phyloP scores from a whole-genome alignment of 2,797 vertebrate genomes.

The Pempheris klunzingeri region DNA sequence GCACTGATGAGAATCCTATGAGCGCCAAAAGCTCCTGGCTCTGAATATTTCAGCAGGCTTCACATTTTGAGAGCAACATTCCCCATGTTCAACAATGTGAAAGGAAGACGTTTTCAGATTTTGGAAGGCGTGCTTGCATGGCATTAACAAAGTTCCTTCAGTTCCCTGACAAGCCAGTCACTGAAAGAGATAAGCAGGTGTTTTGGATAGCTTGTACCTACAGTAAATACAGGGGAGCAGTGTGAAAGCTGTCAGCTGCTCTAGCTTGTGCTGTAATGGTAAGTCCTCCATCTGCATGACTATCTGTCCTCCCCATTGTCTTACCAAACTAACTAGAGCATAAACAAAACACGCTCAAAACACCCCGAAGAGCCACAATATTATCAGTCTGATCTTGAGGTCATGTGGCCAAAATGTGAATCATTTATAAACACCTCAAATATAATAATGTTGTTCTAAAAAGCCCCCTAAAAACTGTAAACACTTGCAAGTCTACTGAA shows the following conservation, averaged over 20 bases:
- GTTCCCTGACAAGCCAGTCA: constrained; percentile 38
- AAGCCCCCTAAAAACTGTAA: not conserved
- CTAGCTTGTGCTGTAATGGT: constrained; percentile 41
- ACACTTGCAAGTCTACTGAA: constrained; percentile 1
- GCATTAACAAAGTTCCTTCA: constrained; percentile 42
- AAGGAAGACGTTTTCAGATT: constrained; percentile 53
- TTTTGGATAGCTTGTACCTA: constrained; percentile 50
- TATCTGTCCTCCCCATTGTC: constrained; percentile 33
- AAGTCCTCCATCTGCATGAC: constrained; percentile 56
- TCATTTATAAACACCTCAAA: not conserved
- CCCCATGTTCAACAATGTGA: constrained; percentile 47
- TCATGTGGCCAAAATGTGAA: constrained; percentile 15
- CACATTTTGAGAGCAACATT: constrained; percentile 52
- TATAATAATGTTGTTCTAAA: not conserved
- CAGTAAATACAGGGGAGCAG: constrained; percentile 41
- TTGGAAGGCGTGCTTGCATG: constrained; percentile 33
- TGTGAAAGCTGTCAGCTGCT: constrained; percentile 59
- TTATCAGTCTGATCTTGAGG: constrained; percentile 23
- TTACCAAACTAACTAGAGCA: constrained; percentile 20
- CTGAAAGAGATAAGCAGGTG: constrained; percentile 54
- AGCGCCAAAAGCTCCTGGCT: constrained; percentile 53
- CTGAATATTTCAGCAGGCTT: constrained; percentile 70
- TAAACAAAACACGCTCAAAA: constrained; percentile 22
- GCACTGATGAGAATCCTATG: constrained; percentile 70
- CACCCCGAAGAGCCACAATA: constrained; percentile 19